Evolutionary conservation across 2,888 invertebrate genomes (phyloP).

Genomic region (Callimorpha dominula): DNA sequence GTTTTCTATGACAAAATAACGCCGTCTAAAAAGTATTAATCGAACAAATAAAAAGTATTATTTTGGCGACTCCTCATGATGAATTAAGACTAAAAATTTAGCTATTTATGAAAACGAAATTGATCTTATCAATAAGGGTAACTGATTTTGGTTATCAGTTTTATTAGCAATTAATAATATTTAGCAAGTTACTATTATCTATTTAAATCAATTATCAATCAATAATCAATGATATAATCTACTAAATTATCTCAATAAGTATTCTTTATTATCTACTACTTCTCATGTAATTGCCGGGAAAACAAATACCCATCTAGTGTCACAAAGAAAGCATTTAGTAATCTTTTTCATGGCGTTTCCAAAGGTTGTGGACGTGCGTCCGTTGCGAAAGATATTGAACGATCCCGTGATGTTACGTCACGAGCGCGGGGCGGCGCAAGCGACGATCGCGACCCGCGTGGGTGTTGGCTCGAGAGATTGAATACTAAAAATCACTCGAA

Average conservation of each 20-base stretch:
- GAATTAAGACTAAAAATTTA: no score
- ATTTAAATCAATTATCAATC: no score
- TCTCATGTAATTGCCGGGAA: background rate
- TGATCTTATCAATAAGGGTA: no score
- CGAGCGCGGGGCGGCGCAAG: slow-evolving; percentile 77
- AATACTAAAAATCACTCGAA: slow-evolving; percentile 22
- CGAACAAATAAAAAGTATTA: no score
- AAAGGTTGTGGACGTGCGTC: slow-evolving; percentile 74
- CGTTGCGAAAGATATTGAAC: slow-evolving; percentile 82
- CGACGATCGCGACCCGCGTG: slow-evolving; percentile 81
- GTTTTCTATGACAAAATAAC: no score
- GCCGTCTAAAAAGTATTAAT: no score
- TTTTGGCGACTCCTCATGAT: no score
- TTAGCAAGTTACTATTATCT: no score
- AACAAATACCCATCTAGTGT: background rate
- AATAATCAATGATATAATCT: no score
- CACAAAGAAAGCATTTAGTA: slow-evolving; percentile 32
- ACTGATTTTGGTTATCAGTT: no score
- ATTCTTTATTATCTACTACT: background rate
- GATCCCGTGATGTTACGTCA: slow-evolving; percentile 81
- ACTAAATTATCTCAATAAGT: background rate
- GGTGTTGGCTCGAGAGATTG: slow-evolving; percentile 73
- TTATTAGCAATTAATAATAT: no score
- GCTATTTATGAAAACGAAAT: no score
- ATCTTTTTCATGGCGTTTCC: slow-evolving; percentile 57